These are phyloP conservation scores for Melanostigma gelatinosum DNA, from an alignment of 2,113 vertebrate species.

Conservation along the genomic window DNA sequence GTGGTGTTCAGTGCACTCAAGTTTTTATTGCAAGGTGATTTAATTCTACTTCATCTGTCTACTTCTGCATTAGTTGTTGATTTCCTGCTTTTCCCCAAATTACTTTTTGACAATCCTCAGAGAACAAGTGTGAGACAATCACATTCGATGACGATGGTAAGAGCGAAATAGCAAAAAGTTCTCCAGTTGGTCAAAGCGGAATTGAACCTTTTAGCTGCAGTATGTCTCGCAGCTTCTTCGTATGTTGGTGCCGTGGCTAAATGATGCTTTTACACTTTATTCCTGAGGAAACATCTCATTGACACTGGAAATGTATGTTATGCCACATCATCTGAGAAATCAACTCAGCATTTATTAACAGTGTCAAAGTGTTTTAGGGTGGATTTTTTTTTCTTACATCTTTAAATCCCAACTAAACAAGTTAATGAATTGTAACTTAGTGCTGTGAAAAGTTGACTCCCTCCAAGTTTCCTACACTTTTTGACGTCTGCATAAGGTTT, in stretches of 20 bases:
- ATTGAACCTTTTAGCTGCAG: background rate
- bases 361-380: constrained; percentile 8
- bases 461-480: background rate
- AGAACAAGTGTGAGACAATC: background rate
- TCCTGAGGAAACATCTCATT: background rate
- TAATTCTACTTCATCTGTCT: background rate
- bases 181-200: background rate
- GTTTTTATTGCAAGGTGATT: constrained; percentile 3
- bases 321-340: background rate
- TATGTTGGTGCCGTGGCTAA: background rate
- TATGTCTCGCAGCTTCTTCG: background rate
- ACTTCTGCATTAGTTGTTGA: background rate
- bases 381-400: background rate
- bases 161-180: constrained; percentile 7
- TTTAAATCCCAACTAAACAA: background rate
- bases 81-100: constrained; percentile 4
- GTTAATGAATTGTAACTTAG: background rate
- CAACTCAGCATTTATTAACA: background rate
- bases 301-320: background rate
- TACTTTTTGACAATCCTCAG: background rate
- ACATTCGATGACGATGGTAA: background rate
- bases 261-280: background rate
- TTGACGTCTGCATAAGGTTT: background rate
- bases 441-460: constrained; percentile 8
- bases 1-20: constrained; percentile 3